Evolutionary conservation across 2,888 invertebrate species (phyloP).

Genomic region (Phasia obesa): DNA sequence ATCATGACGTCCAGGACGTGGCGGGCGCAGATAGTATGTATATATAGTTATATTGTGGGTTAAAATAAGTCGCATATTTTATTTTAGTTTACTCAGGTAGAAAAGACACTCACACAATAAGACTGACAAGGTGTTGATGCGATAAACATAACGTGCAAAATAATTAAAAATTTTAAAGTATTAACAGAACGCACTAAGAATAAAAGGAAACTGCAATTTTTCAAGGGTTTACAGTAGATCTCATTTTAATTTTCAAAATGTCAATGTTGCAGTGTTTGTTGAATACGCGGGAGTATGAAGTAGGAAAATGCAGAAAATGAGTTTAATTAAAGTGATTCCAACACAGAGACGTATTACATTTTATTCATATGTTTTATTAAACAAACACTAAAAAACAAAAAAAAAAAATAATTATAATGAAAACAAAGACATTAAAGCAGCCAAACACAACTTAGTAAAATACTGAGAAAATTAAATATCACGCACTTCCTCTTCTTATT

Average conservation of each 20-base stretch:
- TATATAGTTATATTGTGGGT: too few species aligned
- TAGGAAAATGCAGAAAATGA: not conserved
- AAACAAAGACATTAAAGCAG: not conserved
- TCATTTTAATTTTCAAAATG: not conserved
- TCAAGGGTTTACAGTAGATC: constrained; percentile 15
- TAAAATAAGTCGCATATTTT: too few species aligned
- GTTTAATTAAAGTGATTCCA: constrained; percentile 12
- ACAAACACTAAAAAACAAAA: constrained; percentile 17
- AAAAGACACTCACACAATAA: not conserved
- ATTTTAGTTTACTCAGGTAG: too few species aligned
- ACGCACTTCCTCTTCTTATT: constrained; percentile 8
- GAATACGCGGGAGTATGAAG: too few species aligned
- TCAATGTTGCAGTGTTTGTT: not conserved
- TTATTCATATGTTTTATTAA: constrained; percentile 29
- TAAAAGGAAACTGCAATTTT: constrained; percentile 49
- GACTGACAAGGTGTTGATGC: constrained; percentile 31
- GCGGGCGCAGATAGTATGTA: too few species aligned
- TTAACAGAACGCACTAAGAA: constrained; percentile 34
- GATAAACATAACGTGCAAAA: constrained; percentile 17
- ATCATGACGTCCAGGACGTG: too few species aligned
- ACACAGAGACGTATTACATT: constrained; percentile 12
- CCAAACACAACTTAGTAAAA: not conserved
- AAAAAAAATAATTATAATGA: too few species aligned
- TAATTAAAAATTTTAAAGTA: constrained; percentile 28
- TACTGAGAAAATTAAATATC: constrained; percentile 1